Evolutionary conservation across 2,888 invertebrate genomes (phyloP).

Genomic region (Torymus auratus): DNA sequence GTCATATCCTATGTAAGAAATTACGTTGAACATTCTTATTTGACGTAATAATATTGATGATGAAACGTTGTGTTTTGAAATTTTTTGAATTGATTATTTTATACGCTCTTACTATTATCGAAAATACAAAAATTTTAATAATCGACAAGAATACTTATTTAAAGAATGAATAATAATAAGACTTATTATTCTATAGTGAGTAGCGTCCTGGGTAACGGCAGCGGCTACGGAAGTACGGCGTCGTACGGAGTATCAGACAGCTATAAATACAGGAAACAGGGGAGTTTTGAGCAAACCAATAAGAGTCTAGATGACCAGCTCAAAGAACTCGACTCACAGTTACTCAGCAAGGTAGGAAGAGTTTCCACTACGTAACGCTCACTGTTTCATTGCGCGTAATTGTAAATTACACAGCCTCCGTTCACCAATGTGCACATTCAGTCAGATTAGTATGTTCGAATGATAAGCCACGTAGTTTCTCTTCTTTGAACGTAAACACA

Average conservation of each 20-base stretch:
- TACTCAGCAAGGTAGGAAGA: conserved; percentile 79
- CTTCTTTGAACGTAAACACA: background rate
- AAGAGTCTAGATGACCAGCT: conserved; percentile 88
- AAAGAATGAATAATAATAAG: too few species aligned
- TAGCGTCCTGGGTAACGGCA: conserved; percentile 80
- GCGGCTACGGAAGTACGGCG: conserved; percentile 79
- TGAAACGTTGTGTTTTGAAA: too few species aligned
- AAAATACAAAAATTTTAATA: too few species aligned
- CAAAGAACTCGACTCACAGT: conserved; percentile 89
- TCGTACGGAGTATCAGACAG: conserved; percentile 80
- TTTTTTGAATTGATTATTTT: too few species aligned
- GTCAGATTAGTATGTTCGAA: conserved; percentile 40
- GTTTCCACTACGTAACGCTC: conserved; percentile 68
- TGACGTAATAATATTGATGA: too few species aligned
- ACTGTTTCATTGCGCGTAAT: conserved; percentile 45
- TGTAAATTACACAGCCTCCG: conserved; percentile 43
- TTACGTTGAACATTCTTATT: too few species aligned
- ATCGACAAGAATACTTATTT: too few species aligned
- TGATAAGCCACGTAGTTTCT: conserved; percentile 44
- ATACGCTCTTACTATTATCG: too few species aligned
- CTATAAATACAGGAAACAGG: conserved; percentile 78
- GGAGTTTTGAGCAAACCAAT: conserved; percentile 85
- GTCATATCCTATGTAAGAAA: too few species aligned
- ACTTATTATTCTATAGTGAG: conserved; percentile 75
- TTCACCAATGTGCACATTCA: conserved; percentile 40